These are phyloP conservation scores for Micrastur ruficollis DNA, from an alignment of 2,797 vertebrate species.

Conservation along the genomic window DNA sequence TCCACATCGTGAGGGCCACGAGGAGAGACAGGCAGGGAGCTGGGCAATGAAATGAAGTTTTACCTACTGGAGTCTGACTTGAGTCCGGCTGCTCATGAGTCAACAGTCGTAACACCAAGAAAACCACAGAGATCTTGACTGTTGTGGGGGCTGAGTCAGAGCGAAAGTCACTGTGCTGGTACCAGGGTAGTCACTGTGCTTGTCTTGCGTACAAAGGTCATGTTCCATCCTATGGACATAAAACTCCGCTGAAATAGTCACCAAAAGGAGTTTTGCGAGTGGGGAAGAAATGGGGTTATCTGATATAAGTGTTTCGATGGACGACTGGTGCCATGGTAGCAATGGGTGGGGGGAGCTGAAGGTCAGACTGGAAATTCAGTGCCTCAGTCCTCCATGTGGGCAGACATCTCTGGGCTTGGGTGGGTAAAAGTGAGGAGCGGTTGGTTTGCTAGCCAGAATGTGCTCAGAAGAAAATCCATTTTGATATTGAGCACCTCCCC, in stretches of 20 bases:
- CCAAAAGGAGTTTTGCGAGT: neutral
- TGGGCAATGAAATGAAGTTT: neutral
- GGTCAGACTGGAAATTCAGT: neutral
- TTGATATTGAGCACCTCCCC: neutral
- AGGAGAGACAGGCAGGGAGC: neutral
- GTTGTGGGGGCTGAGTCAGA: neutral
- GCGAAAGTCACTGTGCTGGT: neutral
- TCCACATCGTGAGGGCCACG: accelerated
- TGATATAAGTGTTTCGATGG: neutral
- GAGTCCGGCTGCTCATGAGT: neutral
- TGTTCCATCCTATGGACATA: neutral
- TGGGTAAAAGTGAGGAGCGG: neutral
- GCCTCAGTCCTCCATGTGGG: neutral
- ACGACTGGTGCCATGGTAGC: neutral
- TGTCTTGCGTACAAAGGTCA: neutral
- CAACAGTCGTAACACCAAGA: neutral
- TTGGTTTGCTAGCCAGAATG: neutral
- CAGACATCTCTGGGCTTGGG: neutral
- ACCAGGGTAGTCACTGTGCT: neutral
- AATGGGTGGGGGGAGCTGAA: neutral
- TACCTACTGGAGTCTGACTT: neutral
- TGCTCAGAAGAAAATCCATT: neutral
- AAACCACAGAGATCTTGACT: neutral
- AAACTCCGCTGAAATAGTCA: neutral
- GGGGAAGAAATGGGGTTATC: neutral